Percentiles rank a stretch among this genome's conserved stretches.
phyloP scores from a whole-genome alignment of 2,797 vertebrate species.

The Sparus aurata region DNA sequence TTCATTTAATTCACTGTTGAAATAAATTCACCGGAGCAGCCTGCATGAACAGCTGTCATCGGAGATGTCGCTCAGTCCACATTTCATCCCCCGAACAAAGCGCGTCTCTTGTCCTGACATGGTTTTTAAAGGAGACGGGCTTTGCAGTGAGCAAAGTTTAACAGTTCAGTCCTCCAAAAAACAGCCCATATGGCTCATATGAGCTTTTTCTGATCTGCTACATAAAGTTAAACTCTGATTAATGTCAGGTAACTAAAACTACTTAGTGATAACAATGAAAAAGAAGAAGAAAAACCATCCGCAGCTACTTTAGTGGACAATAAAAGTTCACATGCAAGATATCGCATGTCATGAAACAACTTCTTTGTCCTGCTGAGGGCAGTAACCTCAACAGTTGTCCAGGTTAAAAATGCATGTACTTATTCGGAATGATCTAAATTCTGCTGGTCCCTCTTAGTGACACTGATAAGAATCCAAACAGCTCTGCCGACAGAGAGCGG shows the following conservation, averaged over 20 bases:
- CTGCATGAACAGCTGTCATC: slow-evolving; percentile 71
- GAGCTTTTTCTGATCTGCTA: neutral
- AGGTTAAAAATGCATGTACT: neutral
- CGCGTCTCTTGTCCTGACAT: slow-evolving; percentile 33
- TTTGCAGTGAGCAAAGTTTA: slow-evolving; percentile 26
- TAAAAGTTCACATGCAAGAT: neutral
- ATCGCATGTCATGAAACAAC: neutral
- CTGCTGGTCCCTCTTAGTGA: neutral
- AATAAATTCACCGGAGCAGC: slow-evolving; percentile 72
- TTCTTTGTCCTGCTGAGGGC: neutral
- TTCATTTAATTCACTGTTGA: slow-evolving; percentile 73
- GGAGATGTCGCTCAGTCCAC: slow-evolving; percentile 63
- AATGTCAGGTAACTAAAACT: neutral
- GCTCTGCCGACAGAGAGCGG: slow-evolving; percentile 15
- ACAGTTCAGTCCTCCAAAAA: neutral
- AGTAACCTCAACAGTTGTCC: neutral
- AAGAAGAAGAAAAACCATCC: neutral
- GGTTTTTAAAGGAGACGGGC: slow-evolving; percentile 21
- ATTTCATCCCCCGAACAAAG: slow-evolving; percentile 48
- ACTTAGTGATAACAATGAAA: neutral
- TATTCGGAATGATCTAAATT: neutral
- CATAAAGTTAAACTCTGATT: neutral
- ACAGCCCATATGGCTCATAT: neutral
- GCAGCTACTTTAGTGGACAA: no score
- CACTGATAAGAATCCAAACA: slow-evolving; percentile 28